Evolutionary conservation across 2,113 vertebrate genomes (phyloP).

Genomic region (Manacus vitellinus): DNA sequence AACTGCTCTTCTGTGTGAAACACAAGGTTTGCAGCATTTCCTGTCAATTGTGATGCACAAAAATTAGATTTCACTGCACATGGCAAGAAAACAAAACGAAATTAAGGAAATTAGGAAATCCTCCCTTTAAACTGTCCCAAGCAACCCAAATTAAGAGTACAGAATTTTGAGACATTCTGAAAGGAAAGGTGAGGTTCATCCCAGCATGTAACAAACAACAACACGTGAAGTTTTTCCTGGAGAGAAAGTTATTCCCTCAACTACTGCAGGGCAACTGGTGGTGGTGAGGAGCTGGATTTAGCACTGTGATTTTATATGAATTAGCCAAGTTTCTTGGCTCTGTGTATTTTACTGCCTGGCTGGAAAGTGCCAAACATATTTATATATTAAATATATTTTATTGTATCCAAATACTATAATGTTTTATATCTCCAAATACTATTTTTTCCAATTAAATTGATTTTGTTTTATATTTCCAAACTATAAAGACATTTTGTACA

Average conservation of each 20-base stretch:
- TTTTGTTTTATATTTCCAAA: background rate
- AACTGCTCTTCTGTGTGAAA: background rate
- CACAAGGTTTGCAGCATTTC: background rate
- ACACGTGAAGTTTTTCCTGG: background rate
- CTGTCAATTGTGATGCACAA: background rate
- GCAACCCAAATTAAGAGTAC: background rate
- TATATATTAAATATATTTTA: background rate
- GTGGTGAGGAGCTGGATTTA: background rate
- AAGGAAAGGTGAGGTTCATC: background rate
- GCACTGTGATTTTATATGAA: background rate
- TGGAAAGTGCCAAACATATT: background rate
- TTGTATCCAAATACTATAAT: background rate
- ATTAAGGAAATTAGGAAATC: background rate
- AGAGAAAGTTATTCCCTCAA: background rate
- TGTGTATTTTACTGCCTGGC: background rate
- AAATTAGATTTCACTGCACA: background rate
- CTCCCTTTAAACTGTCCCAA: background rate
- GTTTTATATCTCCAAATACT: background rate
- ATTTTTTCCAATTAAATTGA: background rate
- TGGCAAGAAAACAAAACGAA: background rate
- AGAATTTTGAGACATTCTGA: background rate
- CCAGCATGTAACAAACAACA: background rate
- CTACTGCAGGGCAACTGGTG: rapidly evolving
- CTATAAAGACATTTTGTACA: background rate
- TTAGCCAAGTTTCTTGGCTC: background rate